Evolutionary conservation across 2,113 vertebrate species (phyloP), one percentile per base, ranked within the genome.

Genomic region (Brachypodius melanocephalos): DNA sequence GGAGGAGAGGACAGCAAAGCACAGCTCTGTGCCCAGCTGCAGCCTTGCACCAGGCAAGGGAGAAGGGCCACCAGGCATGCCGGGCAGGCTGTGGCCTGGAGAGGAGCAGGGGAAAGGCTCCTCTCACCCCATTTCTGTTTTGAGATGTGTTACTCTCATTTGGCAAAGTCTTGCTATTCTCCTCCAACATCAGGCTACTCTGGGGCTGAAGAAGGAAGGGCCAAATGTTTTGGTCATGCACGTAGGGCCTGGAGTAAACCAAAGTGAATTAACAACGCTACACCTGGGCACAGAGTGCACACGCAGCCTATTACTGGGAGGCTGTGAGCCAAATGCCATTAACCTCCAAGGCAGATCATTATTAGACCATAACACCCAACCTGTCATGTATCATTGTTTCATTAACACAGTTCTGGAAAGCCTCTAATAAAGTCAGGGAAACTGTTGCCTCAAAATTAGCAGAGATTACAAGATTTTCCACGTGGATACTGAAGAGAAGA

Each of bases 371-470:
- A 95, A 94, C 93, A 96, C 88, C 85, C 89, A 93, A 96, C 85
- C 93, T 95, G 90, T 78, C 88, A 88, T 92, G 85, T 95, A 91
- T 96, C 96, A 97, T 91, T 95, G 95, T 90, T 96, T 94, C 93
- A 97, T 97, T 97, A 97, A 77, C 85, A 74, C 94, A 68, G 88
- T 88, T 91, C 95, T 97, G 94, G 95, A 96, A 95, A 96, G 66
- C 82, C 36, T 97, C 95, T 96, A 94, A 95, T 86, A 94, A 85
- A 93, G 88, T 52, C 92, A 93, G 90, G 68, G 88, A 93, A 93
- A 93, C 85, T 68, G 82, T 84, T 94, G 88, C 88, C 75, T 96
- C 94, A 84, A 48, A 96, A 97, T 97, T 93, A 97, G 92, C 93
- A 90, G 89, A 93, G 87, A 94, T 95, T 66, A 96, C 82, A 91